These are phyloP conservation scores for Celastrina argiolus DNA, from an alignment of 2,888 invertebrate species.

Conservation along the genomic window DNA sequence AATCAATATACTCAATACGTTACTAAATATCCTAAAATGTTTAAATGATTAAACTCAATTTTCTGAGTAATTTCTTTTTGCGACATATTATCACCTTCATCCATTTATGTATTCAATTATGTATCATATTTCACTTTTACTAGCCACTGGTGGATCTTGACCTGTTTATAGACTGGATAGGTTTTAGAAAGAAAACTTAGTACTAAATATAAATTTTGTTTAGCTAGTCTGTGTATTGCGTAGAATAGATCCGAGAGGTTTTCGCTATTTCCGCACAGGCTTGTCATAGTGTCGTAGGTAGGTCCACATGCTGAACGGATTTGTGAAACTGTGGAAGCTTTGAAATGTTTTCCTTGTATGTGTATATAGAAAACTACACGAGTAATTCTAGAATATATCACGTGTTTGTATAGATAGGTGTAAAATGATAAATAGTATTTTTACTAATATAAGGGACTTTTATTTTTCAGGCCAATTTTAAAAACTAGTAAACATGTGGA, in stretches of 20 bases:
- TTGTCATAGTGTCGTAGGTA: background rate
- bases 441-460: slow-evolving; percentile 9
- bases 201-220: background rate
- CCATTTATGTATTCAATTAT: too few species aligned
- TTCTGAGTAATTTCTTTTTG: too few species aligned
- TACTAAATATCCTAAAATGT: too few species aligned
- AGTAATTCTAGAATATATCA: background rate
- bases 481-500: slow-evolving; percentile 65
- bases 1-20: too few species aligned
- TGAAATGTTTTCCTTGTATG: background rate
- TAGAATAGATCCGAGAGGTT: background rate
- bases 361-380: slow-evolving; percentile 10
- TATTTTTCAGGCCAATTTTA: slow-evolving; percentile 60
- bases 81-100: too few species aligned
- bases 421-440: background rate
- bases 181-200: background rate
- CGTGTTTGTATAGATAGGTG: slow-evolving; percentile 5
- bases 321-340: background rate
- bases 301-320: background rate
- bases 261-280: slow-evolving; percentile 7
- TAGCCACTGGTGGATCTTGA: background rate
- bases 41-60: too few species aligned
- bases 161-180: background rate
- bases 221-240: slow-evolving; percentile 4
- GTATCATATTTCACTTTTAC: too few species aligned